phyloP scores from a whole-genome alignment of 2,888 invertebrate genomes.

The Microplitis deprimator region DNA sequence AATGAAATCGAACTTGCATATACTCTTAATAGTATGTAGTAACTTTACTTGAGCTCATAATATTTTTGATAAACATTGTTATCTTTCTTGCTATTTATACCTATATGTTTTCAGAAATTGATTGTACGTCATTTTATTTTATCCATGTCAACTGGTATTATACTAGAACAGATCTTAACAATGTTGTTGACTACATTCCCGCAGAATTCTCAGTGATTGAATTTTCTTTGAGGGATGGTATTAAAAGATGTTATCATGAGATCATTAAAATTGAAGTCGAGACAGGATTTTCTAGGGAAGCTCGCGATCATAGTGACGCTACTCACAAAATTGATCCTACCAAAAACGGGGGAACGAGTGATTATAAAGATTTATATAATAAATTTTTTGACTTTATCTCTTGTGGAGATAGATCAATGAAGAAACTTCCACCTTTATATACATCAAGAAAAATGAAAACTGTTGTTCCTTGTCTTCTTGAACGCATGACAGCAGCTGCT shows the following conservation, averaged over 20 bases:
- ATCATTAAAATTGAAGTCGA: constrained; percentile 69
- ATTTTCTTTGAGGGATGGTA: constrained; percentile 72
- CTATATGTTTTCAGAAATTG: constrained; percentile 53
- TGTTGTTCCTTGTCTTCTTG: constrained; percentile 51
- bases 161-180: constrained; percentile 45
- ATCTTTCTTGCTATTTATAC: background rate
- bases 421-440: constrained; percentile 70
- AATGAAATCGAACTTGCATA: constrained; percentile 46
- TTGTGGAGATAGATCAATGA: constrained; percentile 34
- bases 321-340: no score
- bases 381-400: constrained; percentile 70
- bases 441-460: constrained; percentile 56
- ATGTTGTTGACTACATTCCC: constrained; percentile 69
- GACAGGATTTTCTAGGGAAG: constrained; percentile 71
- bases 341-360: constrained; percentile 61
- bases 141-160: constrained; percentile 69
- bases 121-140: constrained; percentile 60
- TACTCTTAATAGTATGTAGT: constrained; percentile 49
- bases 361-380: constrained; percentile 67
- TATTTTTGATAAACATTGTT: background rate
- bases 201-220: constrained; percentile 74
- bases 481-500: constrained; percentile 47
- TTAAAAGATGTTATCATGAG: constrained; percentile 63
- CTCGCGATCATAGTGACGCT: constrained; percentile 67
- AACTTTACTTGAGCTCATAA: background rate